A percentile compares a stretch with the other conserved stretches of the same genome.
phyloP scores from a whole-genome alignment of 2,113 vertebrate genomes.

The Phalacrocorax aristotelis region DNA sequence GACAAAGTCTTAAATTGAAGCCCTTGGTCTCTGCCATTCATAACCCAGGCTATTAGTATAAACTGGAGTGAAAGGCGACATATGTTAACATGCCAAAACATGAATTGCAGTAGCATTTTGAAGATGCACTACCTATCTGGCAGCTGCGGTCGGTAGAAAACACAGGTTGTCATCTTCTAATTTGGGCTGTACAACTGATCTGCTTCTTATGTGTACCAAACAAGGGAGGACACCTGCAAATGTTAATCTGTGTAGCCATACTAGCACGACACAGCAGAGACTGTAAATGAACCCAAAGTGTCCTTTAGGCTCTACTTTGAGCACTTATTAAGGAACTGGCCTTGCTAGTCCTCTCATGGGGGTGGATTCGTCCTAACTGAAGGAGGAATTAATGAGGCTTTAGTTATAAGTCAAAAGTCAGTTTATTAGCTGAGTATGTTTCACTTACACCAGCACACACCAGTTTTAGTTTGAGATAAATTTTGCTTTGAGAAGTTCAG shows the following conservation, averaged over 20 bases:
- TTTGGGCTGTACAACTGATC: background rate
- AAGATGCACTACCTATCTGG: background rate
- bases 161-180: background rate
- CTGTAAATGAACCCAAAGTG: background rate
- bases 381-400: background rate
- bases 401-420: background rate
- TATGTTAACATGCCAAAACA: background rate
- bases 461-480: background rate
- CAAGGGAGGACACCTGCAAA: background rate
- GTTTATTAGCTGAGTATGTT: background rate
- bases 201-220: background rate
- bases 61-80: background rate
- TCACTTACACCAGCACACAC: background rate
- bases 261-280: background rate
- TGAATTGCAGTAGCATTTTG: background rate
- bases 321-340: background rate
- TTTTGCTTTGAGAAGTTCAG: background rate
- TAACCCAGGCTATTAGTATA: background rate
- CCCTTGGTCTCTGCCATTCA: background rate
- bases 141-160: background rate
- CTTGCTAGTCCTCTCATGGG: background rate
- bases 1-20: background rate
- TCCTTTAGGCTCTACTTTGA: background rate
- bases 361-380: background rate
- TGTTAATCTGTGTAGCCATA: rapidly evolving